Conservation (phyloP, 64 coral and sea anemone species). For the Catalaphyllia jardinei region DNA sequence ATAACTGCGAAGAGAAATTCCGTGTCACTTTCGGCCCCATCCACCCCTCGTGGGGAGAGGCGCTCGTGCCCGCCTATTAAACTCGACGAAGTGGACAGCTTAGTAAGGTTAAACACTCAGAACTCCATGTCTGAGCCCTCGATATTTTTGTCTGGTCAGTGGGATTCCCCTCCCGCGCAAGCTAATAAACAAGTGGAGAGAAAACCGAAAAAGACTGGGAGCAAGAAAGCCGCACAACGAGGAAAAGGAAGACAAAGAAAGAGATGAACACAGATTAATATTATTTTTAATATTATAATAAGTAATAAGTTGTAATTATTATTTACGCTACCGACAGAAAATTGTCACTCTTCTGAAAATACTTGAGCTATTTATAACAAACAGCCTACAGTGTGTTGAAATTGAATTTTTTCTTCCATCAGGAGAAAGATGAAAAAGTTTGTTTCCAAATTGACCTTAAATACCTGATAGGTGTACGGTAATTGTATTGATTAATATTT, state of each 20-base stretch:
- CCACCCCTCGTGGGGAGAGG: constrained; percentile 81
- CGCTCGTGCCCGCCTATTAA: constrained; percentile 52
- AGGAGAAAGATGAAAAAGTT: neutral
- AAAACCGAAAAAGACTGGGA: constrained; percentile 11
- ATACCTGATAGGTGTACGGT: neutral
- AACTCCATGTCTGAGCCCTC: constrained; percentile 83
- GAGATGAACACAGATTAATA: constrained; percentile 2
- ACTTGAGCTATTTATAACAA: neutral
- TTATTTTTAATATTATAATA: no score
- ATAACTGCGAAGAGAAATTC: constrained; percentile 17
- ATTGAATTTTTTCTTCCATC: neutral
- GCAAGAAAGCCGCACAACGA: neutral
- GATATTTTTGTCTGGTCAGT: constrained; percentile 48
- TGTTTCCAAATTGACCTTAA: neutral
- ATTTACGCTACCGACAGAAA: neutral
- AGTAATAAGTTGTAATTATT: neutral
- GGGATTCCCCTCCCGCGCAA: neutral
- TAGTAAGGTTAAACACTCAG: constrained; percentile 39
- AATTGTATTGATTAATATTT: neutral
- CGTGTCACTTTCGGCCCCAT: constrained; percentile 72
- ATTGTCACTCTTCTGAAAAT: neutral
- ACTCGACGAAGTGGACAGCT: constrained; percentile 34
- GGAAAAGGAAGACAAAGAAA: constrained; percentile 26
- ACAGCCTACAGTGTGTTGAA: neutral
- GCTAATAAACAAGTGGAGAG: constrained; percentile 13